A percentile compares a stretch with the other conserved stretches of the same genome.
Evolutionary conservation across 1,140 invertebrate species (phyloP).

Genomic region (Drosophila sulfurigaster): DNA sequence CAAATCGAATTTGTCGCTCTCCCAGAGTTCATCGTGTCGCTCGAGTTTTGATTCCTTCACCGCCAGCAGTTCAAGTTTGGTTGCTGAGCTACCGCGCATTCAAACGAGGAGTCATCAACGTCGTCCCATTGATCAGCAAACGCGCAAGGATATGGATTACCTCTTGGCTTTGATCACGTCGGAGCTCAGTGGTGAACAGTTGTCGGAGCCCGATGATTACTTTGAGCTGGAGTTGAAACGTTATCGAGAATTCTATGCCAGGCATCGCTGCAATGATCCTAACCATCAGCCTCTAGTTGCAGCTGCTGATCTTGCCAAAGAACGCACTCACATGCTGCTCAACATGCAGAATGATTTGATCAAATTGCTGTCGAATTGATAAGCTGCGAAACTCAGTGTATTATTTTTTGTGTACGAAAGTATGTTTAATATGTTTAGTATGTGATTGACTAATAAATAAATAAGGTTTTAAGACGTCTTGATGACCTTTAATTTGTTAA

Average conservation of each 20-base stretch:
- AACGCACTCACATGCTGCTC: constrained; percentile 58
- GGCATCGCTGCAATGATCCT: constrained; percentile 8
- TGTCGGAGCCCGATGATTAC: constrained; percentile 21
- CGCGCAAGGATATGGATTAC: constrained; percentile 15
- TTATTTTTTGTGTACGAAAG: not conserved
- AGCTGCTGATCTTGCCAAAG: not conserved
- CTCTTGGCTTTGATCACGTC: constrained; percentile 49
- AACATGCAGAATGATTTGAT: constrained; percentile 71
- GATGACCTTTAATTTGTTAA: no score
- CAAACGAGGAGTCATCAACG: not conserved
- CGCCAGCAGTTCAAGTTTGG: not conserved
- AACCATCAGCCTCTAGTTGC: constrained; percentile 9
- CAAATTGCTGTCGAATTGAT: constrained; percentile 51
- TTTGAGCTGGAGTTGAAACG: constrained; percentile 61
- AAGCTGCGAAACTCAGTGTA: not conserved
- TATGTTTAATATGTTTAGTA: not conserved
- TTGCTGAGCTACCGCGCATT: not conserved
- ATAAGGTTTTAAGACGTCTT: no score
- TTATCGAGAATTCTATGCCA: constrained; percentile 52
- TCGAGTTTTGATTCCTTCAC: not conserved
- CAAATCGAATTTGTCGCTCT: not conserved
- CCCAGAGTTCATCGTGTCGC: not conserved
- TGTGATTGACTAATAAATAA: not conserved
- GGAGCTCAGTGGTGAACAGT: constrained; percentile 60
- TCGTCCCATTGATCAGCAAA: constrained; percentile 9